Conservation (phyloP, 2,888 invertebrate species). For the Schrankia costaestrigalis region DNA sequence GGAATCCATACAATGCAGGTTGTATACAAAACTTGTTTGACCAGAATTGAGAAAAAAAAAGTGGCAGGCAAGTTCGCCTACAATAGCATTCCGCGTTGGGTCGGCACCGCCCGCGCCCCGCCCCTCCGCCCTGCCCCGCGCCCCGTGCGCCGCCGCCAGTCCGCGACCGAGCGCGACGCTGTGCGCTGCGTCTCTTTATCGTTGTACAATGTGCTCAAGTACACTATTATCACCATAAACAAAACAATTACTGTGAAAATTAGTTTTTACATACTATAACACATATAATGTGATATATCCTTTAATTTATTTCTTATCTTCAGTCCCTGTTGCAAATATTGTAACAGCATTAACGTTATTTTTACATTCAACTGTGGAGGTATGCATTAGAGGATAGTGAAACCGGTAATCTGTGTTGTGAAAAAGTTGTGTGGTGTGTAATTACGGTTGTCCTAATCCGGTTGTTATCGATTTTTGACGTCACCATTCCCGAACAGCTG, state of each 20-base stretch:
- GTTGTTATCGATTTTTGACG: conserved; percentile 67
- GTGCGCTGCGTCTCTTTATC: conserved; percentile 43
- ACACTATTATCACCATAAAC: conserved; percentile 47
- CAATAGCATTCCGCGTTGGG: conserved; percentile 73
- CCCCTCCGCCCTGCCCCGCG: conserved; percentile 52
- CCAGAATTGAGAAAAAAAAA: conserved; percentile 76
- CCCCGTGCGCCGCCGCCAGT: conserved; percentile 50
- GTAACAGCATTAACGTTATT: conserved; percentile 21
- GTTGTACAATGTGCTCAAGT: conserved; percentile 41
- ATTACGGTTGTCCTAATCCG: conserved; percentile 49
- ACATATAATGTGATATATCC: conserved; percentile 27
- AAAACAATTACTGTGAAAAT: conserved; percentile 40
- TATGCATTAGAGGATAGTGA: conserved; percentile 45
- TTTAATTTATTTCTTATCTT: conserved; percentile 5
- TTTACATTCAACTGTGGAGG: conserved; percentile 31
- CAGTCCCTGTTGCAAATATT: conserved; percentile 13
- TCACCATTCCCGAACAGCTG: conserved; percentile 69
- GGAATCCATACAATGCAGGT: conserved; percentile 80
- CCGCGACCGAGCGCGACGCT: conserved; percentile 64
- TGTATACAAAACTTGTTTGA: conserved; percentile 80
- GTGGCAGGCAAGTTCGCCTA: conserved; percentile 79
- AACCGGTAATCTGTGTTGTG: conserved; percentile 57
- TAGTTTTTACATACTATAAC: conserved; percentile 19
- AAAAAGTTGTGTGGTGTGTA: conserved; percentile 52
- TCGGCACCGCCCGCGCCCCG: conserved; percentile 61